Percentiles rank a stretch among this genome's conserved stretches.
Evolutionary conservation across 2,888 invertebrate species (phyloP).

Genomic region (Ametastegia equiseti): DNA sequence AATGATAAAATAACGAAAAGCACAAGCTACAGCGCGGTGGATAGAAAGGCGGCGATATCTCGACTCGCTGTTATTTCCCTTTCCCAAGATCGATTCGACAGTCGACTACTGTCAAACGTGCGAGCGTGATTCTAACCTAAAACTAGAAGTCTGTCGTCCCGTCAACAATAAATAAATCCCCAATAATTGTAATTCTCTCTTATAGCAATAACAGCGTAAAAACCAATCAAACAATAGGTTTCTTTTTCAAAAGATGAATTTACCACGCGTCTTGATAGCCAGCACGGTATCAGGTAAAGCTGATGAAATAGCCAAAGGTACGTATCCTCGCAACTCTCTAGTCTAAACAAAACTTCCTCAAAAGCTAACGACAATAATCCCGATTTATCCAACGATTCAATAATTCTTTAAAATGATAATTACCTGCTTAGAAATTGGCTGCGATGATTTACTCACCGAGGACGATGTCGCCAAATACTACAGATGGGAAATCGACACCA

Average conservation of each 20-base stretch:
- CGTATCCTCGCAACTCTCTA: no score
- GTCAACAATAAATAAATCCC: neutral
- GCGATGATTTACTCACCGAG: constrained; percentile 12
- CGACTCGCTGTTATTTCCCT: neutral
- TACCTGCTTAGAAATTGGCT: constrained; percentile 7
- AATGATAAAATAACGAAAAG: neutral
- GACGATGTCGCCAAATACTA: constrained; percentile 69
- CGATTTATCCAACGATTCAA: neutral
- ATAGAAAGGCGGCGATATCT: neutral
- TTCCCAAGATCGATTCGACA: constrained; percentile 10
- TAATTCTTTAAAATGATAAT: neutral
- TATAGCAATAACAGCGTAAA: neutral
- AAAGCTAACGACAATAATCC: neutral
- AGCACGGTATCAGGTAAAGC: constrained; percentile 65
- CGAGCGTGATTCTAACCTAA: constrained; percentile 9
- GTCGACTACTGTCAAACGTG: constrained; percentile 34
- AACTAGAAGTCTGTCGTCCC: neutral
- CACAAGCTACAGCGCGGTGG: neutral
- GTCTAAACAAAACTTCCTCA: neutral
- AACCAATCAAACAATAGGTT: no score
- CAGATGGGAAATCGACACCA: constrained; percentile 82
- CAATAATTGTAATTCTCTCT: no score
- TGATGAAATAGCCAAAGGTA: constrained; percentile 67
- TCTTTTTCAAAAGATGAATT: no score
- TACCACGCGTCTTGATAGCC: constrained; percentile 67